phyloP scores from a whole-genome alignment of 1,140 invertebrate genomes.

The Drosophila nebulosa region DNA sequence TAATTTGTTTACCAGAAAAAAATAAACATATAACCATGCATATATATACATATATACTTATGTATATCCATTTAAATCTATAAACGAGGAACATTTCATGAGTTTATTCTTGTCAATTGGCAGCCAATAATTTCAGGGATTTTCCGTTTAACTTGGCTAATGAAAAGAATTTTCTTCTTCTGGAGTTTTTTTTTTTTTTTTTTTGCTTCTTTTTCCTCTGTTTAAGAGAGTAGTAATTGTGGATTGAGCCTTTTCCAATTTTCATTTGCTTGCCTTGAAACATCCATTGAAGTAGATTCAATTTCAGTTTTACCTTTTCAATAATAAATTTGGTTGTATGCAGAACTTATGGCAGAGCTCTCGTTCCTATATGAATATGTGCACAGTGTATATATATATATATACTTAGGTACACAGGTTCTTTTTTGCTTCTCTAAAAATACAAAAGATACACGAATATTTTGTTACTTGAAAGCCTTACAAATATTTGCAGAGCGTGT shows the following conservation, averaged over 20 bases:
- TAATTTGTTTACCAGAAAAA: conserved; percentile 11
- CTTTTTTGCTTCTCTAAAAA: conserved; percentile 26
- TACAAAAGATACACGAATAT: conserved; percentile 11
- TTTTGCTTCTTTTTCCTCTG: too few species aligned
- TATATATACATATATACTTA: neutral
- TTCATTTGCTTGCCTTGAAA: too few species aligned
- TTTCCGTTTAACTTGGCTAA: too few species aligned
- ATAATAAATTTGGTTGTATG: too few species aligned
- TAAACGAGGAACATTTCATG: neutral
- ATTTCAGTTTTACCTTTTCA: too few species aligned
- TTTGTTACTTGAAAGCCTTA: conserved; percentile 47
- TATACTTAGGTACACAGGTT: conserved; percentile 7
- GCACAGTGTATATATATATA: neutral
- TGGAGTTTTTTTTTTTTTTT: too few species aligned
- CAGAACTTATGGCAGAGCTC: neutral
- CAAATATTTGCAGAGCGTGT: conserved; percentile 67
- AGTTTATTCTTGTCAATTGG: too few species aligned
- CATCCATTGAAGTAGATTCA: too few species aligned
- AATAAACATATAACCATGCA: neutral
- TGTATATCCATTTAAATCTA: neutral
- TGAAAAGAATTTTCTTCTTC: too few species aligned
- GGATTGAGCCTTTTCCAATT: too few species aligned
- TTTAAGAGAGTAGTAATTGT: too few species aligned
- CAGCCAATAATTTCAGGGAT: too few species aligned
- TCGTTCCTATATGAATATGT: neutral